phyloP scores from a whole-genome alignment of 2,888 invertebrate genomes.

The Brachypalpus laphriformis region DNA sequence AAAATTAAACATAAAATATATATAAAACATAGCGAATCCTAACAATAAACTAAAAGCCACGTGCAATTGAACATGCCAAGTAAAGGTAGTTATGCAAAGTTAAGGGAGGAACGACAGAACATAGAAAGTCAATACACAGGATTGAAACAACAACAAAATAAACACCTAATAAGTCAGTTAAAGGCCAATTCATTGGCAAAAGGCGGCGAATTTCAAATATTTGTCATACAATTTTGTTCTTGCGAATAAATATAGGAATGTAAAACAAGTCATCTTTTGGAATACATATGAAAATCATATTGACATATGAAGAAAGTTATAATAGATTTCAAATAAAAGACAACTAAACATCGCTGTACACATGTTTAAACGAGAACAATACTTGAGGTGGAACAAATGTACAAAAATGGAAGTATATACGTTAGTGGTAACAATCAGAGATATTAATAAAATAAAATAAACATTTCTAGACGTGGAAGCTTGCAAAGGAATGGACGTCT shows the following conservation, averaged over 20 bases:
- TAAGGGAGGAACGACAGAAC: background rate
- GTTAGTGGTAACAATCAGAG: background rate
- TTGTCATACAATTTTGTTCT: too few species aligned
- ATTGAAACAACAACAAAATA: background rate
- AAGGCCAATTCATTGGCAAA: background rate
- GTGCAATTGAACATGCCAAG: conserved; percentile 25
- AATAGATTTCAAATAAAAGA: background rate
- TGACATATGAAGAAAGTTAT: background rate
- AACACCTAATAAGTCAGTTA: background rate
- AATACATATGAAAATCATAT: background rate
- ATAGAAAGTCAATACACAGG: background rate
- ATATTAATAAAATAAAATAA: background rate
- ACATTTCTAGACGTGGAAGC: background rate
- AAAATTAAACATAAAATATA: conserved; percentile 10
- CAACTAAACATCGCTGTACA: conserved; percentile 13
- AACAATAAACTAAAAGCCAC: conserved; percentile 17
- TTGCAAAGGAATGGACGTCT: background rate
- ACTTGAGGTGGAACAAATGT: background rate
- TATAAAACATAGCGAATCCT: background rate
- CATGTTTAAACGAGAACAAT: background rate
- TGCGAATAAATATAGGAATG: too few species aligned
- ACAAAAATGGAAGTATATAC: background rate
- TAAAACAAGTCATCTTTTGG: background rate
- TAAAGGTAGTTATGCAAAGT: background rate
- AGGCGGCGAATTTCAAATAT: too few species aligned